Evolutionary conservation across 2,797 vertebrate species (phyloP).

Genomic region (Pangasius krempfi): DNA sequence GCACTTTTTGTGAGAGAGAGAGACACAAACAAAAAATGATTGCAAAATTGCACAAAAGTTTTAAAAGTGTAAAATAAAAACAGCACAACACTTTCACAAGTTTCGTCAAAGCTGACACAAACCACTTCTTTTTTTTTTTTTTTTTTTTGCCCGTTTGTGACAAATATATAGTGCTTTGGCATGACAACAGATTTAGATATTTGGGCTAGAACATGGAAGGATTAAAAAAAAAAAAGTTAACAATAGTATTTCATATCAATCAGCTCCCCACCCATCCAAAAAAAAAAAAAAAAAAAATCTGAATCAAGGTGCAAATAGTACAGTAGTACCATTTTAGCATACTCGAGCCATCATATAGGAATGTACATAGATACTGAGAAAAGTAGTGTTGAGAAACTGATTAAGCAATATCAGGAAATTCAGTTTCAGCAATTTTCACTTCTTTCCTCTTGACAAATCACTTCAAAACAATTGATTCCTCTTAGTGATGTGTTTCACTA

Average conservation of each 20-base stretch:
- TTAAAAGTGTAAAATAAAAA: background rate
- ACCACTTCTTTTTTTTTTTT: background rate
- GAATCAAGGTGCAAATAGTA: background rate
- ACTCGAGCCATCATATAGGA: background rate
- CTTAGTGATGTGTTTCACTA: background rate
- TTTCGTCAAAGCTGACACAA: background rate
- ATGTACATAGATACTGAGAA: background rate
- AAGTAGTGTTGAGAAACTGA: background rate
- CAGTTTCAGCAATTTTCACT: conserved; percentile 19
- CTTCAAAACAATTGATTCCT: background rate
- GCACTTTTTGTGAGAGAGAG: background rate
- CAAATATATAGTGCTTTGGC: background rate
- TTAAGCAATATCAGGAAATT: conserved; percentile 1
- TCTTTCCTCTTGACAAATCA: conserved; percentile 15
- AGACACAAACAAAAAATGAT: background rate
- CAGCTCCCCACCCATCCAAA: background rate
- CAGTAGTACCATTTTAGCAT: too few relatives aligned
- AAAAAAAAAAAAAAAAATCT: background rate
- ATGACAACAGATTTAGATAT: background rate
- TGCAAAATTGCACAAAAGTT: background rate
- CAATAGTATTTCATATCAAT: background rate
- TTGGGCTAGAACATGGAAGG: too few relatives aligned
- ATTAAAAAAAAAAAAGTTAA: background rate
- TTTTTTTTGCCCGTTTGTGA: background rate
- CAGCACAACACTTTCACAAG: background rate